Conservation (phyloP, 2,888 invertebrate genomes). For the Siphonodentalium dalli region DNA sequence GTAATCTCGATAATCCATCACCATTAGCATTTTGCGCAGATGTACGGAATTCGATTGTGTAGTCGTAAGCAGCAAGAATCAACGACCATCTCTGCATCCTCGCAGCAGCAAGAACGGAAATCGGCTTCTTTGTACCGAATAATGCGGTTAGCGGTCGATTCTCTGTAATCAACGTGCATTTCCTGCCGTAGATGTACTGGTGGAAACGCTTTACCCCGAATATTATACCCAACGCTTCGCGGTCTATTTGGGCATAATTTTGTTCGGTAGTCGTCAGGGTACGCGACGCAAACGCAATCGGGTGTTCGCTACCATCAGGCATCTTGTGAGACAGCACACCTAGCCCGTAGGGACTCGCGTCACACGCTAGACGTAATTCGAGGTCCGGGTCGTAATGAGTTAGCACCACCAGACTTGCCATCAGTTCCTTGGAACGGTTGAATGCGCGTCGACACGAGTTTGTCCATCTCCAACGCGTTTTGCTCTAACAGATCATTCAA, state of each 20-base stretch:
- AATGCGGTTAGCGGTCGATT: constrained; percentile 63
- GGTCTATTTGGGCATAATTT: constrained; percentile 59
- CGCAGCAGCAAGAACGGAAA: constrained; percentile 45
- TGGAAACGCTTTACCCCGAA: constrained; percentile 64
- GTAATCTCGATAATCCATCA: constrained; percentile 52
- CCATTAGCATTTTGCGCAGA: constrained; percentile 50
- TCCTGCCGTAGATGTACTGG: constrained; percentile 60
- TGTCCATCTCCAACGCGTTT: too few relatives aligned
- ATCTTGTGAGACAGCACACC: constrained; percentile 45
- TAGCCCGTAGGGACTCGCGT: constrained; percentile 35
- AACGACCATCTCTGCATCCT: constrained; percentile 48
- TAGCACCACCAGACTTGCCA: constrained; percentile 11
- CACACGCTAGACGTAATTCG: constrained; percentile 27
- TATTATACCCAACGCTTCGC: constrained; percentile 61
- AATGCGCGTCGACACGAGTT: too few relatives aligned
- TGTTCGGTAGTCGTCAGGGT: too few relatives aligned
- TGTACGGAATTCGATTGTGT: constrained; percentile 47
- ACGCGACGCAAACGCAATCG: too few relatives aligned
- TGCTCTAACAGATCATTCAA: too few relatives aligned
- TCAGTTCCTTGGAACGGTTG: too few relatives aligned
- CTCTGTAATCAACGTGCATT: constrained; percentile 64
- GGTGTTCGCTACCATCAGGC: constrained; percentile 53
- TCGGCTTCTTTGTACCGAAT: constrained; percentile 49
- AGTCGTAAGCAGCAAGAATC: constrained; percentile 54
- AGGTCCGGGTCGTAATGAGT: constrained; percentile 27